Percentiles rank a stretch among this genome's conserved stretches.
These are phyloP conservation scores for Anthoscopus minutus DNA, from an alignment of 2,113 vertebrate genomes.

Conservation along the genomic window DNA sequence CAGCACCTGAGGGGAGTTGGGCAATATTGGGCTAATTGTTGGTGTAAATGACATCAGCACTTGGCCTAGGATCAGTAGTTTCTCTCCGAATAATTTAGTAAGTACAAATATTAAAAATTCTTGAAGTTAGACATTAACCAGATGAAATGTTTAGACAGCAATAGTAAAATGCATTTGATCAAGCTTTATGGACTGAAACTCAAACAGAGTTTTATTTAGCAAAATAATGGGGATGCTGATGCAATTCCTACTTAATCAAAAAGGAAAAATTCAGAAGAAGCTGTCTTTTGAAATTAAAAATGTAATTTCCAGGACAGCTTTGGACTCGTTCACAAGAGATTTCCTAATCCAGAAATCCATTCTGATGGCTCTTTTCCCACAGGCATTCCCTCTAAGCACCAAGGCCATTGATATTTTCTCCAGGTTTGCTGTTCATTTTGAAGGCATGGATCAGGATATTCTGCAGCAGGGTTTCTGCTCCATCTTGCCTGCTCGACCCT, in stretches of 20 bases:
- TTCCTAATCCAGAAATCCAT: not conserved
- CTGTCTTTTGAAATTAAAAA: conserved; percentile 6
- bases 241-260: conserved; percentile 29
- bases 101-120: conserved; percentile 66
- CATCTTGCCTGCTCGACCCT: not conserved
- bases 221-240: conserved; percentile 42
- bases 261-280: not conserved
- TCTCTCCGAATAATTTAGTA: conserved; percentile 50
- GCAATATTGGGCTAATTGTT: conserved; percentile 30
- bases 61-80: conserved; percentile 49
- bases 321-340: not conserved
- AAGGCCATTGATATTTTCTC: not conserved
- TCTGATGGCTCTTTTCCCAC: not conserved
- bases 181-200: conserved; percentile 59
- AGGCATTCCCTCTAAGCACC: not conserved
- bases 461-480: not conserved
- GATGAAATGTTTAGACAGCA: conserved; percentile 59
- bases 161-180: conserved; percentile 49
- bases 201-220: conserved; percentile 54
- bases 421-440: not conserved
- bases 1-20: not conserved
- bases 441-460: not conserved
- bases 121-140: conserved; percentile 58
- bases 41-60: conserved; percentile 47
- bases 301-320: not conserved